These are phyloP conservation scores for Morus bassanus DNA, from an alignment of 2,797 vertebrate genomes.

Conservation along the genomic window DNA sequence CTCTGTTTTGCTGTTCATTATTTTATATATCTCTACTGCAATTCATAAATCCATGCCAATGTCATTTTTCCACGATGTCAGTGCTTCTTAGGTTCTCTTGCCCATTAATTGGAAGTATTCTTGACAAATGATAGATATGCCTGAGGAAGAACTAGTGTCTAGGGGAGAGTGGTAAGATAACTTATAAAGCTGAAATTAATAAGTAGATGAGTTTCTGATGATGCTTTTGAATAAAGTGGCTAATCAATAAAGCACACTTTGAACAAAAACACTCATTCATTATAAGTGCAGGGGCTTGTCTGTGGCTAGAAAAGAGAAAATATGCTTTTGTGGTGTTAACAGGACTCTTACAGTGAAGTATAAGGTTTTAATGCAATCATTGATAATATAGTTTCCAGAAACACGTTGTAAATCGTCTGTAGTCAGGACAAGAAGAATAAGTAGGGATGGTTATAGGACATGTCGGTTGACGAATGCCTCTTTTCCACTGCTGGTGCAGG, in stretches of 20 bases:
- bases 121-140: constrained; percentile 17
- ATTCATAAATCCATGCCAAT: not conserved
- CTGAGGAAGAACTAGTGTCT: not conserved
- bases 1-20: not conserved
- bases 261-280: constrained; percentile 7
- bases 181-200: constrained; percentile 43
- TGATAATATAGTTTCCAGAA: not conserved
- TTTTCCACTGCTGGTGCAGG: accelerated
- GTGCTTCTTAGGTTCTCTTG: not conserved
- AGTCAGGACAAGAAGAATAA: not conserved
- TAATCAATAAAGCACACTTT: constrained; percentile 46
- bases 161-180: not conserved
- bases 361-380: not conserved
- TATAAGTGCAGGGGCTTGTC: not conserved
- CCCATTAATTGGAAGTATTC: constrained; percentile 1
- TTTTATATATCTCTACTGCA: not conserved
- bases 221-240: constrained; percentile 18
- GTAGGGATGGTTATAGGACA: no score
- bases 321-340: not conserved
- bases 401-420: not conserved
- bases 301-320: not conserved
- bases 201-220: constrained; percentile 33
- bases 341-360: not conserved
- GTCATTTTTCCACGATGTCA: not conserved
- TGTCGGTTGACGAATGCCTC: not conserved